Percentiles rank a stretch among this genome's conserved stretches.
phyloP scores from a whole-genome alignment of 1,140 invertebrate species.

The Apolygus lucorum region DNA sequence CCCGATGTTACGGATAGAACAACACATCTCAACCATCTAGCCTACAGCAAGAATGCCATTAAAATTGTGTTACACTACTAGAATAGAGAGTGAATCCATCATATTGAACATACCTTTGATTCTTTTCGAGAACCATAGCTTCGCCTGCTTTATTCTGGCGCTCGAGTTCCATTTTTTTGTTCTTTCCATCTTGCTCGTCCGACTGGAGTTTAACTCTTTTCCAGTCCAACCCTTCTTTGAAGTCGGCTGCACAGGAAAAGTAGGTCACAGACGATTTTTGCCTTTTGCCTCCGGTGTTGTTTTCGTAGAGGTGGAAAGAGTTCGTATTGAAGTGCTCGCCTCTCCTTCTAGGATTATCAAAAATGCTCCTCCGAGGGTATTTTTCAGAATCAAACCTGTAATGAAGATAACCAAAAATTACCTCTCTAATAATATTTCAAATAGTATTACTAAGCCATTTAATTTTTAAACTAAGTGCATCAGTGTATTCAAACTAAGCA shows the following conservation, averaged over 20 bases:
- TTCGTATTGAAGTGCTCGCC: slow-evolving; percentile 29
- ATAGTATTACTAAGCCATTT: too few relatives aligned
- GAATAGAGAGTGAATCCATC: not conserved
- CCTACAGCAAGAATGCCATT: too few relatives aligned
- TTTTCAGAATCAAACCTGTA: slow-evolving; percentile 52
- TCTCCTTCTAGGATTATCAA: slow-evolving; percentile 24
- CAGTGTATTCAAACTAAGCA: too few relatives aligned
- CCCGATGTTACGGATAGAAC: too few relatives aligned
- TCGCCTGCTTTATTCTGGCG: slow-evolving; percentile 24
- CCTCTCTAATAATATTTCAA: too few relatives aligned
- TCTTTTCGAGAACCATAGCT: slow-evolving; percentile 29
- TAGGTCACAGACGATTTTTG: slow-evolving; percentile 27
- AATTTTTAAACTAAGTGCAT: not conserved
- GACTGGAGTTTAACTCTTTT: slow-evolving; percentile 33
- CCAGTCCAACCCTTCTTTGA: slow-evolving; percentile 32
- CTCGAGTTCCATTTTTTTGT: slow-evolving; percentile 35
- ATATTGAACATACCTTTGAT: slow-evolving; percentile 29
- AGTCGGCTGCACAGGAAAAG: slow-evolving; percentile 29
- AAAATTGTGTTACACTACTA: too few relatives aligned
- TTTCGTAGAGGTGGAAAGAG: slow-evolving; percentile 30
- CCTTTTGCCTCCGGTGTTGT: slow-evolving; percentile 30
- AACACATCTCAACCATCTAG: too few relatives aligned
- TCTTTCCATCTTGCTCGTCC: slow-evolving; percentile 38
- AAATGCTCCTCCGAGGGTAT: slow-evolving; percentile 48
- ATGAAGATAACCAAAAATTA: too few relatives aligned